Evolutionary conservation across 2,888 invertebrate genomes (phyloP), one percentile per base, ranked within the genome.

Genomic region (Acrocyrtus sp.): DNA sequence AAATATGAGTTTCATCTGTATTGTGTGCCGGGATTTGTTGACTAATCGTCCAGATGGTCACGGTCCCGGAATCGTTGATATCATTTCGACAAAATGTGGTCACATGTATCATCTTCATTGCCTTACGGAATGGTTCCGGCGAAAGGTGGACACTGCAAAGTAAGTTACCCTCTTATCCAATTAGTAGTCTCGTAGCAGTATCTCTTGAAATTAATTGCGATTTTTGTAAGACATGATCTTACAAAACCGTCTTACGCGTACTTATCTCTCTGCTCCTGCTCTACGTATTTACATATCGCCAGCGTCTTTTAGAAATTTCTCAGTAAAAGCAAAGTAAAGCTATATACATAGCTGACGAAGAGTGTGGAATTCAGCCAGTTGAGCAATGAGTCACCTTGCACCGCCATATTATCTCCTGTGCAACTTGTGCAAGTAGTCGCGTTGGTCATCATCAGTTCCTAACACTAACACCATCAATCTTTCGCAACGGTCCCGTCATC

Each of bases 1-100:
- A 34, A n/a, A n/a, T n/a, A 79, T 79, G 78, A 76, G 72, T 74
- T 79, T 79, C 72, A 77, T 79, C 51, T 79, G 78, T 68, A 79
- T 79, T 62, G 78, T 79, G 58, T 79, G 78, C 65, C 77, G 78
- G 58, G 78, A 79, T 63, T 61, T 79, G 47, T 48, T 79, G 72
- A 77, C 78, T 57, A 77, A 79, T 60, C 75, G 76, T 51, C 78
- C 78, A 29, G 78, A 77, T 61, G 75, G 75, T 26, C 74, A 74
- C 53, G 74, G 68, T 54, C 74, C 74, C 12, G 76, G 72, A 8
- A 69, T 61, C 15, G 76, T 78, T 47, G 78, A 78, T 45, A 74
- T 79, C 45, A 76, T 79, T 19, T 63, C 78, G 26, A 79, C 78
- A 29, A 78, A 78, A 70, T 78, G 78, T 65, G 78, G 77, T 19